These are phyloP conservation scores for Apaloderma vittatum DNA, from an alignment of 2,113 vertebrate species.

Conservation along the genomic window DNA sequence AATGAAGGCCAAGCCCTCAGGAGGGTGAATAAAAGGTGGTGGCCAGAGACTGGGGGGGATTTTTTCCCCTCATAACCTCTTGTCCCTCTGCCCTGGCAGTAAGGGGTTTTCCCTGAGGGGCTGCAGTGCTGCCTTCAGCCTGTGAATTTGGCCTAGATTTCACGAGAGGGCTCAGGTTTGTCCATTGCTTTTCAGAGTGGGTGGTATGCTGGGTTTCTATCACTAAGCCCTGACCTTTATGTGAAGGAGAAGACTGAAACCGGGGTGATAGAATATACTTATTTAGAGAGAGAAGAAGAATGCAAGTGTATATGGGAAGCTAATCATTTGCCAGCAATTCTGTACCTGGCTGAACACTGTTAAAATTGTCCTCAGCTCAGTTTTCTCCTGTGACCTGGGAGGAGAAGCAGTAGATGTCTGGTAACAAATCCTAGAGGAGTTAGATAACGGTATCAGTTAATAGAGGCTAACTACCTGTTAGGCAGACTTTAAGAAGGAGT, in stretches of 20 bases:
- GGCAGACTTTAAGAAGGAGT: background rate
- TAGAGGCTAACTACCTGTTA: background rate
- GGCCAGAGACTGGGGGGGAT: rapidly evolving
- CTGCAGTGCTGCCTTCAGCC: rapidly evolving
- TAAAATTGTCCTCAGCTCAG: background rate
- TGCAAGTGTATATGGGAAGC: rapidly evolving
- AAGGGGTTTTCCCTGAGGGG: background rate
- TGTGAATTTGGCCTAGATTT: rapidly evolving
- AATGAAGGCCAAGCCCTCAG: rapidly evolving
- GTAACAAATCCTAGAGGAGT: background rate
- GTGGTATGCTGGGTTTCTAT: background rate
- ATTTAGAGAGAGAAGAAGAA: background rate
- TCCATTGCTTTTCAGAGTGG: rapidly evolving
- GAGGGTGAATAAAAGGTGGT: background rate
- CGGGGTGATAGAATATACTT: rapidly evolving
- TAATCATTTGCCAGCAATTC: background rate
- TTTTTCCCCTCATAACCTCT: rapidly evolving
- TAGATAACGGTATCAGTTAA: background rate
- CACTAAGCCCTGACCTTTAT: background rate
- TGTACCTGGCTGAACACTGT: rapidly evolving
- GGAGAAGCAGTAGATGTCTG: rapidly evolving
- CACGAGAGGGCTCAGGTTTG: background rate
- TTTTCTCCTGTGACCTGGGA: background rate
- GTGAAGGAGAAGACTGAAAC: background rate
- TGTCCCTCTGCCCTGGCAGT: rapidly evolving